Evolutionary conservation across 30 jellyfish, hydroid and myxozoan genomes (phyloP).

Genomic region (Aurelia aurita): DNA sequence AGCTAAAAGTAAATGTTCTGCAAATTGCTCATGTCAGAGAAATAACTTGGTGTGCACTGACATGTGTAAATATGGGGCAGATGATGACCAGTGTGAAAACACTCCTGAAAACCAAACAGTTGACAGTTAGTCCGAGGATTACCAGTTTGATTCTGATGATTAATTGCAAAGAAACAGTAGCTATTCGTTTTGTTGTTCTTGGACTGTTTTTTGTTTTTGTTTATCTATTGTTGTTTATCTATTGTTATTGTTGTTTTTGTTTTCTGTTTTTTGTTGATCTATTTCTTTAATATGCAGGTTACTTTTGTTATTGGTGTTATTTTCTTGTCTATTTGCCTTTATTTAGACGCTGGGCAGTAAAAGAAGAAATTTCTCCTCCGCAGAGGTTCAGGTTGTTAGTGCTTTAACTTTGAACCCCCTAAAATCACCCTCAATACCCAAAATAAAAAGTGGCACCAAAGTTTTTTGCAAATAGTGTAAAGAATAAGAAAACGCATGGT

Average conservation of each 20-base stretch:
- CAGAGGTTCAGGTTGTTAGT: conserved; percentile 45
- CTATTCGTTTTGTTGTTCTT: conserved; percentile 18
- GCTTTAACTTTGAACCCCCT: conserved; percentile 30
- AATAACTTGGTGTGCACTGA: conserved; percentile 32
- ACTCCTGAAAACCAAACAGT: conserved; percentile 9
- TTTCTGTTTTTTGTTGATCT: too few relatives aligned
- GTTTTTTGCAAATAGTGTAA: conserved; percentile 36
- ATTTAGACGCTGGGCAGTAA: not conserved
- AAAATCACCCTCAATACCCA: conserved; percentile 34
- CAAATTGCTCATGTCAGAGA: conserved; percentile 38
- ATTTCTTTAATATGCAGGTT: not conserved
- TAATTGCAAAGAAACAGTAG: not conserved
- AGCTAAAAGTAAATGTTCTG: conserved; percentile 33
- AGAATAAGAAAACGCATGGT: conserved; percentile 35
- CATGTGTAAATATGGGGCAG: conserved; percentile 44
- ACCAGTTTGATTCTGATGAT: conserved; percentile 38
- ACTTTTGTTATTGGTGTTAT: not conserved
- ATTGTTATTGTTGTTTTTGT: too few relatives aligned
- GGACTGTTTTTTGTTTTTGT: too few relatives aligned
- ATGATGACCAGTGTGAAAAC: conserved; percentile 26
- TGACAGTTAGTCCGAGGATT: too few relatives aligned
- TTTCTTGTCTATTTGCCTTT: conserved; percentile 3
- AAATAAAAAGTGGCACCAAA: conserved; percentile 41
- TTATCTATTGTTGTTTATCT: too few relatives aligned
- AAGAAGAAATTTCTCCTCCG: conserved; percentile 36